A percentile compares a stretch with the other conserved stretches of the same genome.
phyloP scores from a whole-genome alignment of 2,888 invertebrate genomes.

The Papilio elwesi region DNA sequence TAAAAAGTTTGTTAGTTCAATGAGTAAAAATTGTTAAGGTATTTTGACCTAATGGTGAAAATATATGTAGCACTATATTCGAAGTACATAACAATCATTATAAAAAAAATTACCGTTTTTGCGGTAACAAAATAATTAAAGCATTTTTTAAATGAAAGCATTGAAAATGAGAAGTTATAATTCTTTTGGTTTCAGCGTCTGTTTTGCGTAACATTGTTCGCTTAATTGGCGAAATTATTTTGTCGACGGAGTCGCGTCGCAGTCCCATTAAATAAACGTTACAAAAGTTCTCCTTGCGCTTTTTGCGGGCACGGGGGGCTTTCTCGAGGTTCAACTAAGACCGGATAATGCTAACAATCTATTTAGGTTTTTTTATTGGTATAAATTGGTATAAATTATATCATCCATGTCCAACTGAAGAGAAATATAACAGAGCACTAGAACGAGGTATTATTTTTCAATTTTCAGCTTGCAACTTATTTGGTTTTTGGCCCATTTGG shows the following conservation, averaged over 20 bases:
- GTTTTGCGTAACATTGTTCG: conserved; percentile 23
- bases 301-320: conserved; percentile 19
- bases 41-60: too few species aligned
- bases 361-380: background rate
- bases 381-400: background rate
- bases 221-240: conserved; percentile 33
- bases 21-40: too few species aligned
- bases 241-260: conserved; percentile 1
- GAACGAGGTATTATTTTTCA: too few species aligned
- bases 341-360: conserved; percentile 13
- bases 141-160: background rate
- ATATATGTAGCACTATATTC: background rate
- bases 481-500: too few species aligned
- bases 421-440: background rate
- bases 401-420: background rate
- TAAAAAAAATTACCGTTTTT: background rate
- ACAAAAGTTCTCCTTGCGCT: conserved; percentile 14
- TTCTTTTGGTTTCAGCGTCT: conserved; percentile 14
- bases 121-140: background rate
- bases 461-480: too few species aligned
- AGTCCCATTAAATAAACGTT: conserved; percentile 25
- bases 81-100: background rate
- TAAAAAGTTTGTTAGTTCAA: background rate
- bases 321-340: conserved; percentile 8
- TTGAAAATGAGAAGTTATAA: conserved; percentile 22